These are phyloP conservation scores for Silurus aristotelis DNA, from an alignment of 2,797 vertebrate species.

Conservation along the genomic window DNA sequence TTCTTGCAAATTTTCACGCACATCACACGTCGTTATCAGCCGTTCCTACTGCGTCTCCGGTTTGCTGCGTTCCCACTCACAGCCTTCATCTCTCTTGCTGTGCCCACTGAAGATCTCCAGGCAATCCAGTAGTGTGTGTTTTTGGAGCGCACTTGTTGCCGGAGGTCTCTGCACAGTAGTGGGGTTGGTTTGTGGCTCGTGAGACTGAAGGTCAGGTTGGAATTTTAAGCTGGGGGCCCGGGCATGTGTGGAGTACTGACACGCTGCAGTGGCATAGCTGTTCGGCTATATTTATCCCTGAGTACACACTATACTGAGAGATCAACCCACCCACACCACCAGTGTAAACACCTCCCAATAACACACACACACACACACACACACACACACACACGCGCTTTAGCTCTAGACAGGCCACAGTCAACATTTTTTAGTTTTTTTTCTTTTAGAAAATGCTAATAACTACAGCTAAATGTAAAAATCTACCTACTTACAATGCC, in stretches of 20 bases:
- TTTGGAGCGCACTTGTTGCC: conserved; percentile 46
- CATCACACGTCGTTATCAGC: conserved; percentile 58
- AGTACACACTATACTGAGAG: conserved; percentile 89
- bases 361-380: conserved; percentile 36
- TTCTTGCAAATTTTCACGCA: conserved; percentile 50
- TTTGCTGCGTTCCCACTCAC: conserved; percentile 52
- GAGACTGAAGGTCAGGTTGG: conserved; percentile 83
- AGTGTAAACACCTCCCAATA: conserved; percentile 53
- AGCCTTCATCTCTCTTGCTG: conserved; percentile 58
- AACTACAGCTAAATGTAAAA: background rate
- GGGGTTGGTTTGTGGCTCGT: conserved; percentile 76
- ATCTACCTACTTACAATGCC: background rate
- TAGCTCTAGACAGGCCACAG: background rate
- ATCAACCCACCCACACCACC: conserved; percentile 71
- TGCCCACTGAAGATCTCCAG: background rate
- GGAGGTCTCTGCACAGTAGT: conserved; percentile 67
- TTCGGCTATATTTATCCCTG: conserved; percentile 91
- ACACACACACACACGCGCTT: conserved; percentile 17
- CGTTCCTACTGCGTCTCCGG: background rate
- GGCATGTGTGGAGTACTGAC: conserved; percentile 82
- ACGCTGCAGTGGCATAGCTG: conserved; percentile 72
- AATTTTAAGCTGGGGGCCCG: conserved; percentile 91
- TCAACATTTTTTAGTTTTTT: conserved; percentile 12
- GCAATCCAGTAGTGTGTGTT: conserved; percentile 45
- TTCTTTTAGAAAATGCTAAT: background rate